phyloP scores from a whole-genome alignment of 2,113 vertebrate genomes.

The Pelvicachromis taeniatus region DNA sequence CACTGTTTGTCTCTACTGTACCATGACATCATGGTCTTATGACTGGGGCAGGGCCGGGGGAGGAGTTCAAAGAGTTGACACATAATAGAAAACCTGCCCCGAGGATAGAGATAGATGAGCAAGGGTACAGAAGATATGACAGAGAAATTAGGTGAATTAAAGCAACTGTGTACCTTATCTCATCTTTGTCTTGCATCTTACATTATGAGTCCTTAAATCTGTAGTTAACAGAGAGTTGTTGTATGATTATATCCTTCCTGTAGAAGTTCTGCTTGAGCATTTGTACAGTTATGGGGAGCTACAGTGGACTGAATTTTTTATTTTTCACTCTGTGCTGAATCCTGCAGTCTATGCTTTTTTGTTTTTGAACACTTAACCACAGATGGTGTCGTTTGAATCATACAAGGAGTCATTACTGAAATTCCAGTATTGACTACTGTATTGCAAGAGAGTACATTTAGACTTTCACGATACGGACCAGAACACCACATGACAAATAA shows the following conservation, averaged over 20 bases:
- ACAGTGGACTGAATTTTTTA: neutral
- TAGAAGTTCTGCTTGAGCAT: neutral
- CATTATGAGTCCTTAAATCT: neutral
- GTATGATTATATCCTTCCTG: neutral
- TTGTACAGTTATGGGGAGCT: neutral
- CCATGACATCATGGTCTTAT: conserved; percentile 68
- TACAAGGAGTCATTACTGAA: neutral
- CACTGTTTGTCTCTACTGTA: conserved; percentile 55
- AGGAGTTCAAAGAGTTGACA: conserved; percentile 57
- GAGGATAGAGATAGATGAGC: conserved; percentile 17
- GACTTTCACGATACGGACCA: neutral
- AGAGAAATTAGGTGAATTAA: neutral
- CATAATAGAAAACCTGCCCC: conserved; percentile 61
- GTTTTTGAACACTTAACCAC: neutral
- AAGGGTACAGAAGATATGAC: neutral
- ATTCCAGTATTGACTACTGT: neutral
- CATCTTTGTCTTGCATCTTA: neutral
- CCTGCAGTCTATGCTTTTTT: neutral
- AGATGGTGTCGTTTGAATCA: neutral
- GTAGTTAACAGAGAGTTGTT: neutral
- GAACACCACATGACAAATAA: neutral
- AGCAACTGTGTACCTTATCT: neutral
- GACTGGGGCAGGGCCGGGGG: conserved; percentile 68
- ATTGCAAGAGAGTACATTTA: neutral
- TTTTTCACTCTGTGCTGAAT: neutral